Percentiles rank a stretch among this genome's conserved stretches.
Evolutionary conservation across 2,888 invertebrate species (phyloP).

Genomic region (Timema podura): DNA sequence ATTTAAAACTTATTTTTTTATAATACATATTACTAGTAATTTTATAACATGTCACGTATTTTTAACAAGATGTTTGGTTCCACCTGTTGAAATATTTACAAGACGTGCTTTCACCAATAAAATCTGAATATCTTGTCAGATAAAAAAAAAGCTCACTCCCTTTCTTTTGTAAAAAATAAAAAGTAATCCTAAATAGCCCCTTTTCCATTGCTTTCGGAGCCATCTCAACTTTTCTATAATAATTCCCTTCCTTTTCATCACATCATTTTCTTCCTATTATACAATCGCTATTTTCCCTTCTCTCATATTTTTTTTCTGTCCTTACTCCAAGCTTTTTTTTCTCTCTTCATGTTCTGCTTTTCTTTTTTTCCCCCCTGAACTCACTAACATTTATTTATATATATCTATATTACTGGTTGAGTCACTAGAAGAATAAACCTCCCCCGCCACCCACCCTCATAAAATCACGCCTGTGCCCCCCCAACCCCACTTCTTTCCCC

Average conservation of each 20-base stretch:
- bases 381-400: too few species aligned
- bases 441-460: neutral
- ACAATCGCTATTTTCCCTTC: conserved; percentile 6
- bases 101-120: too few species aligned
- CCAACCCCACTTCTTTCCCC: conserved; percentile 2
- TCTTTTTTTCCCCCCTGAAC: too few species aligned
- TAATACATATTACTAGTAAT: too few species aligned
- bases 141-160: neutral
- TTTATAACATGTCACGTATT: too few species aligned
- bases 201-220: neutral
- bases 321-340: neutral
- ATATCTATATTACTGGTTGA: too few species aligned
- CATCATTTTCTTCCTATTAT: conserved; percentile 15
- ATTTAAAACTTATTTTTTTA: too few species aligned
- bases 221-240: conserved; percentile 13
- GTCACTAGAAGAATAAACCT: neutral
- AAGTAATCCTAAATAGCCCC: too few species aligned
- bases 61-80: too few species aligned
- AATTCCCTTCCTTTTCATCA: conserved; percentile 14
- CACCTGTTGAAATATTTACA: too few species aligned
- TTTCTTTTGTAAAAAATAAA: neutral
- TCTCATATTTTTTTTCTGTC: conserved; percentile 11
- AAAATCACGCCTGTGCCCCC: neutral
- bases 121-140: too few species aligned
- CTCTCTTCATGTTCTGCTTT: neutral